Conservation (phyloP, 2,888 invertebrate genomes). For the Caenorhabditis wallacei region DNA sequence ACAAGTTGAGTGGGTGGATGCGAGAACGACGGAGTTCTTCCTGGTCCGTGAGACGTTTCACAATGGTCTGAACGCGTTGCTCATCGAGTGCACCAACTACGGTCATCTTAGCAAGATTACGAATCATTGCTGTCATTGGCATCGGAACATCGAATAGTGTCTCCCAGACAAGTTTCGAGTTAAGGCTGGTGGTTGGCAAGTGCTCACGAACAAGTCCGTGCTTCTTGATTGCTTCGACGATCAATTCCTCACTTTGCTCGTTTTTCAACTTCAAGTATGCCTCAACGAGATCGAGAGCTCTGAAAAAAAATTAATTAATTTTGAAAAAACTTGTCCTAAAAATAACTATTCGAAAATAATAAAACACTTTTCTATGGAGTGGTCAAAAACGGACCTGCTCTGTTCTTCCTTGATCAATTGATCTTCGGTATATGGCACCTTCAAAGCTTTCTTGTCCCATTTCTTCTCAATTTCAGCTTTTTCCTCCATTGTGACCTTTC, state of each 20-base stretch:
- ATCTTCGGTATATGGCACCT: conserved; percentile 39
- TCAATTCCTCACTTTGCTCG: conserved; percentile 60
- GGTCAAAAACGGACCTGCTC: conserved; percentile 66
- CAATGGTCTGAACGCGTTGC: conserved; percentile 69
- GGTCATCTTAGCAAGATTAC: conserved; percentile 84
- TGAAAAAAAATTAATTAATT: conserved; percentile 20
- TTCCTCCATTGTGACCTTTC: conserved; percentile 27
- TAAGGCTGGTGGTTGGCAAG: conserved; percentile 88
- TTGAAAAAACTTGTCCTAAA: not conserved
- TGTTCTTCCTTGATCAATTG: conserved; percentile 68
- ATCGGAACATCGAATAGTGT: conserved; percentile 82
- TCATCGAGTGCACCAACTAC: conserved; percentile 79
- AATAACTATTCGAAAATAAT: not conserved
- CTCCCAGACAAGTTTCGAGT: conserved; percentile 84
- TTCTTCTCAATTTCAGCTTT: conserved; percentile 3
- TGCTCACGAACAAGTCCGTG: conserved; percentile 87
- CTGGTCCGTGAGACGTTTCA: conserved; percentile 77
- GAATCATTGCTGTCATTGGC: conserved; percentile 84
- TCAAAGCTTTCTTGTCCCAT: conserved; percentile 24
- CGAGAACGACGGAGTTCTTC: conserved; percentile 79
- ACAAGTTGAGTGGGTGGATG: conserved; percentile 84
- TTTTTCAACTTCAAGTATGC: conserved; percentile 67
- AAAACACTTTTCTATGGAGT: conserved; percentile 5
- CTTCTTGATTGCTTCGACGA: conserved; percentile 66
- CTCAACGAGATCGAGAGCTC: conserved; percentile 73